These are phyloP conservation scores for Marmota monax DNA, from an alignment of 2,113 vertebrate species.

Conservation along the genomic window DNA sequence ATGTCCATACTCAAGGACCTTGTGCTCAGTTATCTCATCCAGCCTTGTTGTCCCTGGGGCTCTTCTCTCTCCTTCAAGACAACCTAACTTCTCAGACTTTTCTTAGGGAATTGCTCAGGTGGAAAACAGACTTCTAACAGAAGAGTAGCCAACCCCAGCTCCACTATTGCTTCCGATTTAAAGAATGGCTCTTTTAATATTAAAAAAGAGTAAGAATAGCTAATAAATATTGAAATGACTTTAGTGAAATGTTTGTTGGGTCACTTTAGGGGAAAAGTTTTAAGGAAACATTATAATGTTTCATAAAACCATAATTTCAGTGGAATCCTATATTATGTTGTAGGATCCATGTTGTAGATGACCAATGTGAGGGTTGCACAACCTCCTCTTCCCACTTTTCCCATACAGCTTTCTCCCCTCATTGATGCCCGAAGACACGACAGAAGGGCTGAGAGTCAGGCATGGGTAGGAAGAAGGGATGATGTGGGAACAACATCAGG, in stretches of 20 bases:
- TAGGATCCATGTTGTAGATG: not conserved
- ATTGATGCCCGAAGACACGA: not conserved
- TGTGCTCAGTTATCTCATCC: not conserved
- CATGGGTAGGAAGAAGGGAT: not conserved
- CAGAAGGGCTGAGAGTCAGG: not conserved
- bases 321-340: not conserved
- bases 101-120: not conserved
- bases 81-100: not conserved
- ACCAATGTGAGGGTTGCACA: not conserved
- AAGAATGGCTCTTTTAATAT: not conserved
- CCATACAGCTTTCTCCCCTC: not conserved
- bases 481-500: not conserved
- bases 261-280: not conserved
- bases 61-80: not conserved
- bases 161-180: not conserved
- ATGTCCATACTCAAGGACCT: not conserved
- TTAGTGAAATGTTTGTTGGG: not conserved
- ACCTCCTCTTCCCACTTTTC: not conserved
- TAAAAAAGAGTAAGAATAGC: not conserved
- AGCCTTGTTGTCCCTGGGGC: not conserved
- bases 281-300: not conserved
- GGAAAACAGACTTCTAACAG: not conserved
- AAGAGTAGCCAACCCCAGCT: too few species aligned
- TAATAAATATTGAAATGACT: not conserved
- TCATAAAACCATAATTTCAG: not conserved